Evolutionary conservation across 2,113 vertebrate species (phyloP).

Genomic region (Erpornis zantholeuca): DNA sequence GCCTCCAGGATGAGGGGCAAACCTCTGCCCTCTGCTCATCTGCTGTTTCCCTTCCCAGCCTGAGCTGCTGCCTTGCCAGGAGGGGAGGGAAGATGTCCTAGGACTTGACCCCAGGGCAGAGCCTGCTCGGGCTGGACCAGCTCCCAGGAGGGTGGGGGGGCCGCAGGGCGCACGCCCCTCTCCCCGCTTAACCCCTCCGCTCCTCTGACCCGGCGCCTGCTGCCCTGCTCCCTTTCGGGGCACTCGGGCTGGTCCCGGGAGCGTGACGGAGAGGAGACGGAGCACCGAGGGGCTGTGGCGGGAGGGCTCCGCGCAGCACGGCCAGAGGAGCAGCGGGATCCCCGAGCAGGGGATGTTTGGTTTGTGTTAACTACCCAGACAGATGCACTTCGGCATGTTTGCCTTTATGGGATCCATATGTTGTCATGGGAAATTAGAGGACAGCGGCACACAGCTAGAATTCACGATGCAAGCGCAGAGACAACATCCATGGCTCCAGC

Average conservation of each 20-base stretch:
- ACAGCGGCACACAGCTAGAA: conserved; percentile 60
- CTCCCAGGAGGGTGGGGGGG: conserved; percentile 16
- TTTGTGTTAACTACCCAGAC: conserved; percentile 75
- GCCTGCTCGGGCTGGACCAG: conserved; percentile 51
- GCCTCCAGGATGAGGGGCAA: neutral
- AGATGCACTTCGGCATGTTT: conserved; percentile 76
- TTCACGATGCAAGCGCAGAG: neutral
- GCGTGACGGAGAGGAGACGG: conserved; percentile 3
- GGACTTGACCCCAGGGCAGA: conserved; percentile 73
- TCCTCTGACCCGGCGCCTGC: neutral
- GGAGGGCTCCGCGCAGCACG: conserved; percentile 4
- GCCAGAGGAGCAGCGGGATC: conserved; percentile 31
- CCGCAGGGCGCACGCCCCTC: conserved; percentile 17
- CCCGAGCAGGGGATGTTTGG: conserved; percentile 67
- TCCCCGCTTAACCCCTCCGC: conserved; percentile 60
- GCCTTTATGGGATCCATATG: conserved; percentile 77
- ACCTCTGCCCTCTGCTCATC: neutral
- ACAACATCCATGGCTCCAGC: conserved; percentile 11
- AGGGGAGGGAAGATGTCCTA: conserved; percentile 63
- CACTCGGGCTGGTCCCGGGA: conserved; percentile 18
- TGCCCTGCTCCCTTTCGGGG: conserved; percentile 18
- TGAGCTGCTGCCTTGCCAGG: conserved; percentile 49
- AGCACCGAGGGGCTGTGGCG: neutral
- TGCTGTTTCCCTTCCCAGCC: neutral
- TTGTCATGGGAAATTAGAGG: conserved; percentile 74